Evolutionary conservation across 2,797 vertebrate genomes (phyloP), one percentile per base, ranked within the genome.

Genomic region (Onychomys leucogaster): DNA sequence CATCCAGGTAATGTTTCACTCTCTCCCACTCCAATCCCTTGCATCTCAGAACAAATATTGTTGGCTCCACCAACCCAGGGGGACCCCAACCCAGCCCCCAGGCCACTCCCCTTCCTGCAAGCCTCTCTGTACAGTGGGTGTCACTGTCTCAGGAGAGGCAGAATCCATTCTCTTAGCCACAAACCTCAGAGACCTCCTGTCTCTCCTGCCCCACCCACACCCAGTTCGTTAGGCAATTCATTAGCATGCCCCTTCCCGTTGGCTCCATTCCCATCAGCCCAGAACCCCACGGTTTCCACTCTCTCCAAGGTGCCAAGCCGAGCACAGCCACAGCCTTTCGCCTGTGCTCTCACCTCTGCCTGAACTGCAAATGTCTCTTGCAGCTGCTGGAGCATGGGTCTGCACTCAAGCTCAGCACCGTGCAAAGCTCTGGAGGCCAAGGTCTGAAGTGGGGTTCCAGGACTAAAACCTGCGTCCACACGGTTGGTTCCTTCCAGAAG

Each of bases 381-480:
- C 12, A 2, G 59, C 34, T 4, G 17, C 61, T 21, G 1, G 27
- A 21, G 71, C 71, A 6, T 5, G 17, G 59, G 49, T 52, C 49
- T 52, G 49, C 49, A 52, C 49, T 52, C 0, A 0, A 14, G 14
- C 85, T 34, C n/a, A 34, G 46, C 27, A 13, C 23, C 6, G 1
- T 0, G 0, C 87, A 21, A 7, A 0, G 0, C 27, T 59, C 85
- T 67, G n/a, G 43, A 73, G 43, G 32, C 19, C 86, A 21, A 10
- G 61, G 65, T n/a, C 61, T 4, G 7, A 57, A 14, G 29, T 4
- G 52, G 71, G 55, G 13, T 63, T 11, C 13, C 1, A 61, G 3
- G n/a, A 1, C 37, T 65, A 2, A 0, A 12, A 37, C 6, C 8
- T 34, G 27, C 21, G 73, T 19, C 25, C 0, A 4, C 43, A 63